Evolutionary conservation across 2,888 invertebrate genomes (phyloP).

Genomic region (Drosophila greeni): DNA sequence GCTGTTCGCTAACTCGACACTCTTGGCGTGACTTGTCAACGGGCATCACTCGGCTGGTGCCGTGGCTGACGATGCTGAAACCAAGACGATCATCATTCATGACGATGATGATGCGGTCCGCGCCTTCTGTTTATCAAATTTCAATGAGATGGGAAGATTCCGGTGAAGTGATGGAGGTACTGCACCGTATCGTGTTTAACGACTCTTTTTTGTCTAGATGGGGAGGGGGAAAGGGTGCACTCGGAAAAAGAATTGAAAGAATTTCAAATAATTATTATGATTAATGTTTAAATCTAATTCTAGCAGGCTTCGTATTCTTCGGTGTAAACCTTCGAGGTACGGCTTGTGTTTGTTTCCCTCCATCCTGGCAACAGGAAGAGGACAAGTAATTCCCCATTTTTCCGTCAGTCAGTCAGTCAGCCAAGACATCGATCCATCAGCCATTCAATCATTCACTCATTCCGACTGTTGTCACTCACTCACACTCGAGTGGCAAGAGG

Average conservation of each 20-base stretch:
- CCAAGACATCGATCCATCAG: constrained; percentile 38
- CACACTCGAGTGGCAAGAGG: constrained; percentile 45
- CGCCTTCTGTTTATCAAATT: constrained; percentile 43
- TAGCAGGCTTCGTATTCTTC: no score
- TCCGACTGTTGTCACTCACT: constrained; percentile 65
- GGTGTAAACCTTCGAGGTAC: not conserved
- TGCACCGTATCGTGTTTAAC: constrained; percentile 22
- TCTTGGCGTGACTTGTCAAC: constrained; percentile 63
- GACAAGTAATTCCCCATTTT: constrained; percentile 6
- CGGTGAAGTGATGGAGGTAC: constrained; percentile 25
- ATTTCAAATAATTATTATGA: not conserved
- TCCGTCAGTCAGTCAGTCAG: constrained; percentile 28
- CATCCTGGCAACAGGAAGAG: constrained; percentile 7
- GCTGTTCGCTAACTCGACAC: constrained; percentile 55
- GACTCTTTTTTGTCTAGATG: constrained; percentile 5
- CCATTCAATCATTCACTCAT: constrained; percentile 61
- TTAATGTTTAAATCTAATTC: no score
- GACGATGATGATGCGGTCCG: constrained; percentile 38
- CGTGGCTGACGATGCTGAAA: constrained; percentile 29
- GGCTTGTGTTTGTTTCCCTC: not conserved
- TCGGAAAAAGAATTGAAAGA: no score
- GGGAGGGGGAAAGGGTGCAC: constrained; percentile 1
- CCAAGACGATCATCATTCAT: constrained; percentile 31
- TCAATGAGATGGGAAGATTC: constrained; percentile 24
- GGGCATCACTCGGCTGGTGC: constrained; percentile 44